Evolutionary conservation across 2,113 vertebrate species (phyloP).

Genomic region (Microtus montanus): DNA sequence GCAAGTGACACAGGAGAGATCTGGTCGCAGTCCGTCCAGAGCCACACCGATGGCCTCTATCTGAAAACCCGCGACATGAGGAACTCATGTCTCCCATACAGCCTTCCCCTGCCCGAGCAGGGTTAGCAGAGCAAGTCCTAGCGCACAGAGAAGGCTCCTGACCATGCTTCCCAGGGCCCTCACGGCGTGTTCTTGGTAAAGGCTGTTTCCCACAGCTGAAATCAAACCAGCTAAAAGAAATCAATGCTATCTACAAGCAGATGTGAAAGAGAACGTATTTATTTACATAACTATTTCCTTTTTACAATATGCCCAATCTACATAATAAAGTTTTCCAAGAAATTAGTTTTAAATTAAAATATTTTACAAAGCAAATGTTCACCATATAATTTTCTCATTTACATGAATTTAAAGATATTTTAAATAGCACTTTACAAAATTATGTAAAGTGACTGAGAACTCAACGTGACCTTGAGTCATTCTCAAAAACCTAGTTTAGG

Average conservation of each 20-base stretch:
- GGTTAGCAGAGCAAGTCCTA: background rate
- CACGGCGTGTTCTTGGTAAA: background rate
- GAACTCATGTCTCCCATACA: background rate
- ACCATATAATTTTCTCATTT: slow-evolving; percentile 74
- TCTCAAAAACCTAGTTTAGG: slow-evolving; percentile 12
- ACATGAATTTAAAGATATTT: slow-evolving; percentile 78
- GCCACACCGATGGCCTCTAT: background rate
- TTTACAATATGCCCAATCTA: slow-evolving; percentile 64
- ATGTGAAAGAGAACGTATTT: slow-evolving; percentile 56
- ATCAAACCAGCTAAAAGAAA: slow-evolving; percentile 3
- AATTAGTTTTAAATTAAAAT: slow-evolving; percentile 77
- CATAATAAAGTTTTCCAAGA: slow-evolving; percentile 76
- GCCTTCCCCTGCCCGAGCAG: background rate
- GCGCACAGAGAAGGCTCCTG: background rate
- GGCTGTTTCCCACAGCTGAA: background rate
- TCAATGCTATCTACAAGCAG: background rate
- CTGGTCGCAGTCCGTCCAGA: background rate
- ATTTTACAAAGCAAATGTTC: slow-evolving; percentile 79
- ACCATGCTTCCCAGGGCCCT: too few relatives aligned
- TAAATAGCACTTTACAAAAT: slow-evolving; percentile 72
- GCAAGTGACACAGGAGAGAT: background rate
- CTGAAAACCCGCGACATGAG: background rate
- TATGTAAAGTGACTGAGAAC: slow-evolving; percentile 54
- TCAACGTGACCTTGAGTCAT: slow-evolving; percentile 28
- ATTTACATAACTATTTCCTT: slow-evolving; percentile 63